These are phyloP conservation scores for Hippocampus mohnikei DNA, from an alignment of 2,113 vertebrate genomes.

Conservation along the genomic window DNA sequence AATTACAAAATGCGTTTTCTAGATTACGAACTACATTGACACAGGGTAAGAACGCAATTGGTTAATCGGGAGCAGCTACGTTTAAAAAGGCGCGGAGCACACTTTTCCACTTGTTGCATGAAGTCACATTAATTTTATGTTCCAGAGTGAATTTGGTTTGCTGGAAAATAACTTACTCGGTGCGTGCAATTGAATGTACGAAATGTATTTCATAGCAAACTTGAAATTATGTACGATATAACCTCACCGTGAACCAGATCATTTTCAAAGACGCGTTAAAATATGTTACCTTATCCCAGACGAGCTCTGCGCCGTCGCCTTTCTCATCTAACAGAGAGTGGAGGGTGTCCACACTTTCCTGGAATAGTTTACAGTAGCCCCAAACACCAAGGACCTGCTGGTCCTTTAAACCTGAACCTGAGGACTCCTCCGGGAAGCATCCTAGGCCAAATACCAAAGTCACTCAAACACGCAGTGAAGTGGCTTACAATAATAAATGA, in stretches of 20 bases:
- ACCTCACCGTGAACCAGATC: background rate
- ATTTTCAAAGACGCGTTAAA: background rate
- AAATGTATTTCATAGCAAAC: no score
- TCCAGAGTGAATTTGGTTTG: no score
- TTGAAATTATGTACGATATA: no score
- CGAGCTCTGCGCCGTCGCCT: conserved; percentile 85
- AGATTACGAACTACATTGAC: no score
- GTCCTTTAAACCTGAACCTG: conserved; percentile 81
- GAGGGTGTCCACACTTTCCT: conserved; percentile 86
- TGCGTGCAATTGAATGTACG: no score
- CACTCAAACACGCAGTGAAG: background rate
- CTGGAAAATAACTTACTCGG: no score
- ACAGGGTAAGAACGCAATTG: no score
- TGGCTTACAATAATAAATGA: background rate
- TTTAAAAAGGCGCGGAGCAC: no score
- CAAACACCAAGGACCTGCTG: conserved; percentile 89
- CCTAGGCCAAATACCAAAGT: conserved; percentile 34
- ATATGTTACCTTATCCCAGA: conserved; percentile 90
- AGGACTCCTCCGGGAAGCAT: conserved; percentile 71
- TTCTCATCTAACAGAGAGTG: conserved; percentile 82
- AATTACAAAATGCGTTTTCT: no score
- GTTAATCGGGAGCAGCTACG: no score
- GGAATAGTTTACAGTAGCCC: conserved; percentile 85
- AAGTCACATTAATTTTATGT: no score
- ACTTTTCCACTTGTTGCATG: no score